phyloP scores from a whole-genome alignment of 2,888 invertebrate species.

The Drosophila nr. fundita region DNA sequence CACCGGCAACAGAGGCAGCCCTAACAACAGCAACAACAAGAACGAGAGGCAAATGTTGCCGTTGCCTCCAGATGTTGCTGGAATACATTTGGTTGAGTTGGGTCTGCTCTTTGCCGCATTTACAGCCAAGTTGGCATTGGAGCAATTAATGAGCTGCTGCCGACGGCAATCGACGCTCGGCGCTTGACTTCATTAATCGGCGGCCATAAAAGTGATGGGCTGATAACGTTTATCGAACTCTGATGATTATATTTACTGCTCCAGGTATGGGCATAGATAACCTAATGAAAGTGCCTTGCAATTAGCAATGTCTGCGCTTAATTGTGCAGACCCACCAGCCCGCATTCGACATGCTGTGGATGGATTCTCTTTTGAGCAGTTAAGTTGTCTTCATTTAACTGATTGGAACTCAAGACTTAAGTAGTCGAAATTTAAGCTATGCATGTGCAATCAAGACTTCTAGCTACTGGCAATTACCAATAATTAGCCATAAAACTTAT shows the following conservation, averaged over 20 bases:
- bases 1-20: conserved; percentile 10
- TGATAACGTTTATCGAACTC: conserved; percentile 74
- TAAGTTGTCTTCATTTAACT: conserved; percentile 18
- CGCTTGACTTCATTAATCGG: conserved; percentile 74
- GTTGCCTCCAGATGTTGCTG: conserved; percentile 26
- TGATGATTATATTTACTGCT: conserved; percentile 75
- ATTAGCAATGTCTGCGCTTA: conserved; percentile 55
- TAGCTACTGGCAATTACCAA: conserved; percentile 33
- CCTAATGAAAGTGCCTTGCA: conserved; percentile 65
- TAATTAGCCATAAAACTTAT: conserved; percentile 46
- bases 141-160: conserved; percentile 76
- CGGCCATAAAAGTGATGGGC: conserved; percentile 75
- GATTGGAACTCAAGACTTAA: conserved; percentile 5
- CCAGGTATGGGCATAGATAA: conserved; percentile 58
- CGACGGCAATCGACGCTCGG: conserved; percentile 56
- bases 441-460: conserved; percentile 23
- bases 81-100: conserved; percentile 21
- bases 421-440: conserved; percentile 5
- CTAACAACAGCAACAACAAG: conserved; percentile 26
- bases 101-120: conserved; percentile 50
- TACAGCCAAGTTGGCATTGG: conserved; percentile 63
- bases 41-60: conserved; percentile 44
- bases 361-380: conserved; percentile 9
- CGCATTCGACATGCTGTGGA: conserved; percentile 5
- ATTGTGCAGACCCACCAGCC: conserved; percentile 29